Base-by-base conservation (phyloP, 2,888 invertebrate genomes). In the Marasmarcha lunaedactyla region DNA sequence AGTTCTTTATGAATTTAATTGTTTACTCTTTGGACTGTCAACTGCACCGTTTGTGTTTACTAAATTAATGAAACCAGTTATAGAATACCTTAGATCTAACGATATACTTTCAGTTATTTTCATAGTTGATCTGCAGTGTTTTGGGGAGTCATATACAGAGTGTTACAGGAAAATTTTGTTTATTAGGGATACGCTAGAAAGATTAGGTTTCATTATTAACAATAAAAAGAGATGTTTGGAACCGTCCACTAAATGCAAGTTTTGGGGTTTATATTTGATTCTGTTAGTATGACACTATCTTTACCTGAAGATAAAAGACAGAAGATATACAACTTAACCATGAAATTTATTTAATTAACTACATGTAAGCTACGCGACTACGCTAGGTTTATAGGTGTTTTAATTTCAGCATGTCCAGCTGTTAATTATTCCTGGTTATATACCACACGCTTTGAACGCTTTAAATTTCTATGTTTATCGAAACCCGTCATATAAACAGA, bases 1-100 rank as follows among this genome's bases (percentile, higher is more conserved):
- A 14, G 27, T 36, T 14, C 13, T 40, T 1, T 37, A 37, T n/a
- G 27, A 45, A 27, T 42, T 39, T 37, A 41, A 43, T 37, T 39
- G 14, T 20, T n/a, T 36, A 38, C 38, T 35, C 12, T 40, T 36
- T 13, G 40, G 43, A 0, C 26, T 42, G 9, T 39, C 37, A 3
- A 39, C 39, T 1, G 39, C 39, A 1, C 41, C 41, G 2, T 39
- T 33, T 12, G 39, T 44, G 1, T 41, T 44, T 14, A 41, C 39
- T 1, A 44, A 41, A 33, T 10, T 44, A 6, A 1, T 39, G 2
- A 41, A 44, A 33, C 44, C 39, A 1, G 36, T 41, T 1, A 6
- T 41, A 1, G 15, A 41, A 27, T 33, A 33, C 11, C 11, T 33
- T 4, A 33, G 33, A 33, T 33, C n/a, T 4, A 7, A 4, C 11